Conservation (phyloP, 1,140 invertebrate genomes). For the Campodea augens region DNA sequence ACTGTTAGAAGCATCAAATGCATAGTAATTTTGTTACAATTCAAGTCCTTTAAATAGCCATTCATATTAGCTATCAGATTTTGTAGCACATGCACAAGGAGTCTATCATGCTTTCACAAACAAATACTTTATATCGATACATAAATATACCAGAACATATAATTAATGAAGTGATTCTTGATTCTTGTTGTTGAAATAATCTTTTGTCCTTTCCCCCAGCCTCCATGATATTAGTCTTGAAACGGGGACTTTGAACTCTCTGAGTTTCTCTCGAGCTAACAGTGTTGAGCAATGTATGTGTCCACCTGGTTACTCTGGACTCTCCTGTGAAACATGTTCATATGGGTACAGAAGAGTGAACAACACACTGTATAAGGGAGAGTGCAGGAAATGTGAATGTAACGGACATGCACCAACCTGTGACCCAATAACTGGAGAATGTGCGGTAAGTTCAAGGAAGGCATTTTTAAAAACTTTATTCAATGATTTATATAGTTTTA, state of each 20-base stretch:
- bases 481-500: constrained; percentile 27
- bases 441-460: constrained; percentile 35
- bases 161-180: no score
- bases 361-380: constrained; percentile 34
- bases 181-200: not conserved
- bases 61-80: no score
- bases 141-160: no score
- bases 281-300: constrained; percentile 34
- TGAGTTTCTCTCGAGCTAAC: constrained; percentile 16
- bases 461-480: constrained; percentile 14
- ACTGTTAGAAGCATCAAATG: no score
- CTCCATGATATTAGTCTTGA: constrained; percentile 27
- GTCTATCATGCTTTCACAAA: no score
- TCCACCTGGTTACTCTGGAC: constrained; percentile 44
- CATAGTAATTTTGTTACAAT: no score
- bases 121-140: no score
- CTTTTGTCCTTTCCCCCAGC: constrained; percentile 16
- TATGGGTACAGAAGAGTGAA: constrained; percentile 63
- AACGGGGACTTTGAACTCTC: constrained; percentile 22
- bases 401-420: constrained; percentile 72
- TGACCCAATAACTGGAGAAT: constrained; percentile 53
- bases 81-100: no score
- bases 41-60: no score
- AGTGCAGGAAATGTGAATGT: constrained; percentile 75
- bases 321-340: constrained; percentile 66